Base-by-base conservation (phyloP, 2,797 vertebrate genomes). In the Champsocephalus esox region DNA sequence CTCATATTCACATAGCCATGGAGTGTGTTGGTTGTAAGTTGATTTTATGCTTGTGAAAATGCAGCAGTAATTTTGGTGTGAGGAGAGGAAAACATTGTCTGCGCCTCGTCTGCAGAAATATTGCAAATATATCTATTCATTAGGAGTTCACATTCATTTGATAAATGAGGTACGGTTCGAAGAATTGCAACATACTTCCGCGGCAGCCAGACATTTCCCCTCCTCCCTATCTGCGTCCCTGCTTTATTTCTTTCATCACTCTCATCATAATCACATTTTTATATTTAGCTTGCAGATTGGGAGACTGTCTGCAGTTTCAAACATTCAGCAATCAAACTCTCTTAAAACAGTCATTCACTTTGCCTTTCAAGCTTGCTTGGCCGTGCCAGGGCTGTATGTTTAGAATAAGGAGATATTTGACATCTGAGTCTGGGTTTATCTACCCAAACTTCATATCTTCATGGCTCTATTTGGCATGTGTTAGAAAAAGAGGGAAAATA, bases 281-380 rank as follows among this genome's bases (percentile, higher is more conserved):
- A 82, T 83, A 77, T 89, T 89, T 84, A 86, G 71, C 24, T 48
- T 58, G 32, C 32, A 79, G 79, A 88, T 85, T 75, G 69, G 16
- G 32, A 14, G 13, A 1, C 72, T 70, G 58, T 78, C 70, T 87
- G 82, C 17, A 54, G 43, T 50, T 74, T 75, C 9, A 73, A 62
- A 72, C 1, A 52, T 28, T 46, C 50, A 48, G 12, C 14, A 61
- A 57, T 38, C 19, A 68, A 65, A 58, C 52, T 43, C 34, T 66
- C 13, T 67, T 44, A 70, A 54, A 60, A 51, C 45, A 54, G 61
- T 17, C 21, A 10, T 81, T 66, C 46, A 16, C 43, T 74, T 28
- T 12, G 16, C 14, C 21, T 50, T 79, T 67, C n/a, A 51, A 51
- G n/a, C 56, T 52, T 38, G 54, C 43, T 44, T 28, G 17, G 21